Evolutionary conservation across 1,140 invertebrate species (phyloP), one percentile per base, ranked within the genome.

Genomic region (Drosophila triauraria): DNA sequence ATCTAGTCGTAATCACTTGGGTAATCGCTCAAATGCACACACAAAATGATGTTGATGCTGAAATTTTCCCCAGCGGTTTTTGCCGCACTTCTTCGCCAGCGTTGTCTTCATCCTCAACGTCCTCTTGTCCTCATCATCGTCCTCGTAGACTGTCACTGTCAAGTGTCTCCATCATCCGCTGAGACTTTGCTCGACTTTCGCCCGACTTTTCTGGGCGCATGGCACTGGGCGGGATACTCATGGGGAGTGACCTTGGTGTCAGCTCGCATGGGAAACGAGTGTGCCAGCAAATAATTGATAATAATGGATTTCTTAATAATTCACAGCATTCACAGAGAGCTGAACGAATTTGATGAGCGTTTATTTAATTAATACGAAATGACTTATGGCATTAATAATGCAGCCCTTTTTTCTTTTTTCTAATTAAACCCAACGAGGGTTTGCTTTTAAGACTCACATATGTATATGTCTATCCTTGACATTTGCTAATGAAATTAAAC

Each of bases 21-120:
- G 70, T 72, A 75, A 75, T 75, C 70, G 71, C 71, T 75, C 70
- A 75, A 75, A 75, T 75, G 71, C 70, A 75, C 71, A 74, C 70
- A 74, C 67, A 74, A 74, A 74, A 74, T 74, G 53, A 74, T 74
- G 67, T 74, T 74, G 53, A 74, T 74, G 70, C 50, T 72, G 67
- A 72, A 60, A 44, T 60, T 72, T 72, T 59, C 70, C 69, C 53
- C 63, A 68, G 63, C 32, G 63, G 32, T 47, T 63, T 70, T 70
- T 56, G 32, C 46, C 30, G 53, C 53, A 38, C 69, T 48, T 56
- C 30, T 13, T 40, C 67, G 27, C 35, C 20, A 20, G 20, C 20
- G 47, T 50, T 48, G 17, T 57, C 65, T 68, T 42, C 27, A 30
- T 42, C 50, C 13, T 30, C 27, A 58, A 9, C 53, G 35, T 35